A percentile compares a stretch with the other conserved stretches of the same genome.
Evolutionary conservation across 1,140 invertebrate genomes (phyloP).

Genomic region (Zaprionus nigranus): DNA sequence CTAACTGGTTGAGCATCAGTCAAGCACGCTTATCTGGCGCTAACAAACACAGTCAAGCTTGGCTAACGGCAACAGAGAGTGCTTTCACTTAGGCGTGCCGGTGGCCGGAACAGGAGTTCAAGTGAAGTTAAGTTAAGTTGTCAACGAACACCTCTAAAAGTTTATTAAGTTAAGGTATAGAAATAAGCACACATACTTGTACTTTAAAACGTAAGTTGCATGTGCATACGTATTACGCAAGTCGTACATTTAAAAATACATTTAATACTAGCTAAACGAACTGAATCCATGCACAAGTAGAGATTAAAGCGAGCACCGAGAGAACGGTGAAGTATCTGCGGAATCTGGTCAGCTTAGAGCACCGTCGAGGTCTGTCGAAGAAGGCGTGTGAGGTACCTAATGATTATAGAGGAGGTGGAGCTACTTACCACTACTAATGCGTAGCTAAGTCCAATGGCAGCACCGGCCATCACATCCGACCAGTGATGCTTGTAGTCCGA

Average conservation of each 20-base stretch:
- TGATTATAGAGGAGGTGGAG: background rate
- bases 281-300: slow-evolving; percentile 40
- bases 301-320: slow-evolving; percentile 49
- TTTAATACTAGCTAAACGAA: slow-evolving; percentile 41
- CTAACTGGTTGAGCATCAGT: slow-evolving; percentile 26
- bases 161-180: slow-evolving; percentile 40
- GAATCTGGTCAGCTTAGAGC: slow-evolving; percentile 46
- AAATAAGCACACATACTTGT: slow-evolving; percentile 11
- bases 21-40: slow-evolving; percentile 32
- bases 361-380: slow-evolving; percentile 56
- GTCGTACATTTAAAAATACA: slow-evolving; percentile 26
- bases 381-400: background rate
- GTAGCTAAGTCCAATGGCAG: slow-evolving; percentile 85
- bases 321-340: slow-evolving; percentile 18
- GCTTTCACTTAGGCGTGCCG: background rate
- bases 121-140: background rate
- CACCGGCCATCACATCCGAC: slow-evolving; percentile 87
- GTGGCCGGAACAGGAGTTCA: background rate
- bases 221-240: slow-evolving; percentile 19
- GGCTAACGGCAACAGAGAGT: background rate
- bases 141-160: slow-evolving; percentile 14
- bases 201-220: slow-evolving; percentile 10
- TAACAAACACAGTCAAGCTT: slow-evolving; percentile 8
- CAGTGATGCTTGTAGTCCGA: slow-evolving; percentile 99
- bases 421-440: slow-evolving; percentile 86